phyloP scores from a whole-genome alignment of 2,888 invertebrate genomes.

The Amphipoea oculea region DNA sequence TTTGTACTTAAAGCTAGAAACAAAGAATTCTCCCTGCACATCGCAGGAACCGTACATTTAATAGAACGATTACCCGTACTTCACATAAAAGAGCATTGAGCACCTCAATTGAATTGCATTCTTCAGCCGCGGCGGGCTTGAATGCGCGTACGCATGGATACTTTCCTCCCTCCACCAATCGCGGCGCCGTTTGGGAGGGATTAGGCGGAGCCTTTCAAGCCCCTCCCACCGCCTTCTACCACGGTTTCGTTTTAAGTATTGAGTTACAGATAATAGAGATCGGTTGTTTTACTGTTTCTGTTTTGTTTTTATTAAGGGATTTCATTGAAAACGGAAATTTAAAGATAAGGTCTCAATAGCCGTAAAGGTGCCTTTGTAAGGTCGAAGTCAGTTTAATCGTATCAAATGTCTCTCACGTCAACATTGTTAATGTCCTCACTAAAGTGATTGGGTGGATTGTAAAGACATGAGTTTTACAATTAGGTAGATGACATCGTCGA shows the following conservation, averaged over 20 bases:
- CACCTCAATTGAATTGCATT: conserved; percentile 85
- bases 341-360: conserved; percentile 72
- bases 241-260: conserved; percentile 80
- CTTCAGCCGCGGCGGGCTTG: conserved; percentile 70
- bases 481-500: conserved; percentile 46
- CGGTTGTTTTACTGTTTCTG: conserved; percentile 72
- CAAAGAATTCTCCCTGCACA: conserved; percentile 54
- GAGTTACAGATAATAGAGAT: conserved; percentile 84
- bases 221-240: conserved; percentile 82
- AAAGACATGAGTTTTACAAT: conserved; percentile 59
- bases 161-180: conserved; percentile 78
- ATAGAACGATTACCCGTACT: conserved; percentile 79
- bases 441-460: conserved; percentile 51
- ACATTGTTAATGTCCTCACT: conserved; percentile 57
- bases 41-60: conserved; percentile 58
- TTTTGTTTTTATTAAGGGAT: conserved; percentile 73
- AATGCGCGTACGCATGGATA: conserved; percentile 80
- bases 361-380: conserved; percentile 70
- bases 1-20: conserved; percentile 59
- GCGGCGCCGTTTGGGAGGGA: conserved; percentile 70
- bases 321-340: conserved; percentile 78
- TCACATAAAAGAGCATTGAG: conserved; percentile 81
- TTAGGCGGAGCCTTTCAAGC: conserved; percentile 73
- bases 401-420: conserved; percentile 65
- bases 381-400: conserved; percentile 64